Percentiles rank a stretch among this genome's conserved stretches.
Evolutionary conservation across 2,797 vertebrate genomes (phyloP).

Genomic region (Characodon lateralis): DNA sequence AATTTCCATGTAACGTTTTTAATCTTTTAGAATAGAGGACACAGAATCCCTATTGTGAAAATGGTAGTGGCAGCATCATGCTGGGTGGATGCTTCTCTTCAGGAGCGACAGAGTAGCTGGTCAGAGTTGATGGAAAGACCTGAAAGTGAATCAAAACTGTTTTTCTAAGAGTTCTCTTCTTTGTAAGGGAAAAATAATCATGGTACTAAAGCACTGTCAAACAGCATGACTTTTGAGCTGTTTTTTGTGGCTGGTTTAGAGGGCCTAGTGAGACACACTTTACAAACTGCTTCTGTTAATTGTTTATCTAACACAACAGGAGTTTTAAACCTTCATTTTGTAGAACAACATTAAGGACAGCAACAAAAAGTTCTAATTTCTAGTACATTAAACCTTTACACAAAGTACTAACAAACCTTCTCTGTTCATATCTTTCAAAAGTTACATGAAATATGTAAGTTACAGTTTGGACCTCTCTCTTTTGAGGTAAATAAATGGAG

Average conservation of each 20-base stretch:
- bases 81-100: too few relatives aligned
- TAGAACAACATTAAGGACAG: too few relatives aligned
- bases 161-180: neutral
- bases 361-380: neutral
- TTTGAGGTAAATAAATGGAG: neutral
- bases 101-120: too few relatives aligned
- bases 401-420: neutral
- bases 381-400: neutral
- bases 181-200: neutral
- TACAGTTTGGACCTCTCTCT: neutral
- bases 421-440: neutral
- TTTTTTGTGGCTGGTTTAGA: neutral
- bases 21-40: neutral
- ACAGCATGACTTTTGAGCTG: neutral
- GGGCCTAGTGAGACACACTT: neutral
- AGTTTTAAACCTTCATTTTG: neutral
- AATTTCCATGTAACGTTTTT: neutral
- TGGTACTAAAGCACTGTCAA: neutral
- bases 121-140: neutral
- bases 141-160: neutral
- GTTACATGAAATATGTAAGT: neutral
- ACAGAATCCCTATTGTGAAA: neutral
- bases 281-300: neutral
- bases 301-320: conserved; percentile 1
- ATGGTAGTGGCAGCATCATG: too few relatives aligned